Conservation (phyloP, 2,888 invertebrate species). For the Desoria tigrina region DNA sequence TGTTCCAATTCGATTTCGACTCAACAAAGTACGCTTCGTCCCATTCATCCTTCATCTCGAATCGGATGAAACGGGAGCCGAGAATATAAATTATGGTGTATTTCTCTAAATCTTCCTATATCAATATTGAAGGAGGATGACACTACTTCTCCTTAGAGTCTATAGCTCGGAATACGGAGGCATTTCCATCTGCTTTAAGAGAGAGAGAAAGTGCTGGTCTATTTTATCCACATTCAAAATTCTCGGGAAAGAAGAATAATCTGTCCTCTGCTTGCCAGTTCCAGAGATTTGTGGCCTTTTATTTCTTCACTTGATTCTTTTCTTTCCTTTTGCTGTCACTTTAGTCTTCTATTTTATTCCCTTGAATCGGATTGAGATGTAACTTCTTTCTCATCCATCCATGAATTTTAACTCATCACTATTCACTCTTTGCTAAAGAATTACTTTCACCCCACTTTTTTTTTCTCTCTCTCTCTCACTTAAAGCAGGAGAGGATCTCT, state of each 20-base stretch:
- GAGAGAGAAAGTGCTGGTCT: conserved; percentile 6
- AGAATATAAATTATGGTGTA: no score
- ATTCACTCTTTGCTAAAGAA: conserved; percentile 5
- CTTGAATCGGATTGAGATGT: not conserved
- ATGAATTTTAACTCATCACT: conserved; percentile 10
- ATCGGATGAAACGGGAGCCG: no score
- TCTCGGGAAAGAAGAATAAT: conserved; percentile 3
- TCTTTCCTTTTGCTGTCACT: not conserved
- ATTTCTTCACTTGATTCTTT: conserved; percentile 14
- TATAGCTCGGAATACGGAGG: no score
- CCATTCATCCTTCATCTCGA: no score
- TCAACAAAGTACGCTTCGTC: no score
- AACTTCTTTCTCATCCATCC: conserved; percentile 7
- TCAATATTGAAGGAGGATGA: not conserved
- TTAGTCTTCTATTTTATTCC: not conserved
- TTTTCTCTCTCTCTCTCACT: not conserved
- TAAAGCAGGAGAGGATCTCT: no score
- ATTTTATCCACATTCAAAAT: conserved; percentile 14
- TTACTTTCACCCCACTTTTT: conserved; percentile 11
- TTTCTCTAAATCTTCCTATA: not conserved
- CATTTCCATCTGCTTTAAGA: not conserved
- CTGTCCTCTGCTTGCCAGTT: conserved; percentile 9
- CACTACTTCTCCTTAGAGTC: not conserved
- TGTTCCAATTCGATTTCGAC: no score
- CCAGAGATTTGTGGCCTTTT: conserved; percentile 15